Percentiles rank a stretch among this genome's conserved stretches.
These are phyloP conservation scores for Phalacrocorax brasilianus DNA, from an alignment of 2,113 vertebrate genomes.

Conservation along the genomic window DNA sequence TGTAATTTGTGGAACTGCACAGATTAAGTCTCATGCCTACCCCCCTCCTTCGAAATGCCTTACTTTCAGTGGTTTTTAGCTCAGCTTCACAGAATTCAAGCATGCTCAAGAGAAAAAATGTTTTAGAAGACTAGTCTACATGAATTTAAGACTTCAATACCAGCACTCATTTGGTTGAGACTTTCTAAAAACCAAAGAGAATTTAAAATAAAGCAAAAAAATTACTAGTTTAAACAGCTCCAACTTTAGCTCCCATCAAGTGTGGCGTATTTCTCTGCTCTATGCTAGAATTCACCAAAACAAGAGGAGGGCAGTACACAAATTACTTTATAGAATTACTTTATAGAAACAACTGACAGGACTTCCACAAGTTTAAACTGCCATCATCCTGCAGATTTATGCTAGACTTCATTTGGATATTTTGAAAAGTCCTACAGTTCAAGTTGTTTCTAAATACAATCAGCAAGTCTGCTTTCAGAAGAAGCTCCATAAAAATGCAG, in stretches of 20 bases:
- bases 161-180: background rate
- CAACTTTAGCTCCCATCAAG: background rate
- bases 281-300: background rate
- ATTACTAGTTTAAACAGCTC: background rate
- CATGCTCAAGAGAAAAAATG: background rate
- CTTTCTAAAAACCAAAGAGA: background rate
- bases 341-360: background rate
- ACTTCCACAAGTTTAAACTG: background rate
- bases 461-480: background rate
- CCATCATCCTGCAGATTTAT: background rate
- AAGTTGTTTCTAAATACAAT: background rate
- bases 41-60: background rate
- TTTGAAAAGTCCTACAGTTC: background rate
- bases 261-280: rapidly evolving
- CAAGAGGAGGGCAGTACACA: background rate
- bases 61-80: background rate
- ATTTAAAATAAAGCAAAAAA: background rate
- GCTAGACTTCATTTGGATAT: too few relatives aligned
- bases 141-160: rapidly evolving
- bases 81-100: background rate
- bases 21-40: background rate
- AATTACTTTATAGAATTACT: background rate
- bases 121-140: background rate
- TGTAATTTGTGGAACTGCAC: background rate
- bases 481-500: background rate